phyloP scores from a whole-genome alignment of 2,888 invertebrate species.

The Liopterus haemorrhoidalis region DNA sequence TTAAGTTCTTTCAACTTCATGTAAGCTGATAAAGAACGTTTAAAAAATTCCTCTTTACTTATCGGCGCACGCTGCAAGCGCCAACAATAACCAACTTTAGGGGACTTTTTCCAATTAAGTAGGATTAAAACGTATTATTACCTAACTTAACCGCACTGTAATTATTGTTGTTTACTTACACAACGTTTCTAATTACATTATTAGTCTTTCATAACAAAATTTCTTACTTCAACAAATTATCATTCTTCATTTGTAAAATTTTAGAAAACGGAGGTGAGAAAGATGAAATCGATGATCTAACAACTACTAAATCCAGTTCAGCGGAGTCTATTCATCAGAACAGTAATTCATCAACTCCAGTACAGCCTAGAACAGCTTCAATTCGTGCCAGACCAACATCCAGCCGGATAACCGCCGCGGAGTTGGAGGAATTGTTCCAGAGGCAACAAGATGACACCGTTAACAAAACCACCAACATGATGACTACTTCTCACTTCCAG shows the following conservation, averaged over 20 bases:
- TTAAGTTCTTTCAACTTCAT: too few relatives aligned
- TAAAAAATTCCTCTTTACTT: too few relatives aligned
- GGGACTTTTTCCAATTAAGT: too few relatives aligned
- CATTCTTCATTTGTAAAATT: not conserved
- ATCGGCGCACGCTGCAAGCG: too few relatives aligned
- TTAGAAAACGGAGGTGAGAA: slow-evolving; percentile 59
- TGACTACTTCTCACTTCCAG: slow-evolving; percentile 74
- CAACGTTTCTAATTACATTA: too few relatives aligned
- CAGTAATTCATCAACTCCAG: slow-evolving; percentile 48
- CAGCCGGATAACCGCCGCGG: slow-evolving; percentile 81
- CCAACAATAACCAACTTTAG: too few relatives aligned
- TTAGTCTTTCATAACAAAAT: too few relatives aligned
- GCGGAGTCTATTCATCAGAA: slow-evolving; percentile 72
- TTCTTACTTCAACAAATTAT: not conserved
- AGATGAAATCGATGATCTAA: slow-evolving; percentile 65
- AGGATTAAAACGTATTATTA: too few relatives aligned
- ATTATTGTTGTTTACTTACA: too few relatives aligned
- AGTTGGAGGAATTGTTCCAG: slow-evolving; percentile 89
- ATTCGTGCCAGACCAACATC: slow-evolving; percentile 84
- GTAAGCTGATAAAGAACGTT: too few relatives aligned
- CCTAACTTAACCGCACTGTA: too few relatives aligned
- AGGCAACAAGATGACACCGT: slow-evolving; percentile 51
- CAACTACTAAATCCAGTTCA: slow-evolving; percentile 64
- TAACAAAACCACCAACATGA: slow-evolving; percentile 52
- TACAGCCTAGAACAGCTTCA: slow-evolving; percentile 81